Evolutionary conservation across 2,113 vertebrate genomes (phyloP).

Genomic region (Haemorhous mexicanus): DNA sequence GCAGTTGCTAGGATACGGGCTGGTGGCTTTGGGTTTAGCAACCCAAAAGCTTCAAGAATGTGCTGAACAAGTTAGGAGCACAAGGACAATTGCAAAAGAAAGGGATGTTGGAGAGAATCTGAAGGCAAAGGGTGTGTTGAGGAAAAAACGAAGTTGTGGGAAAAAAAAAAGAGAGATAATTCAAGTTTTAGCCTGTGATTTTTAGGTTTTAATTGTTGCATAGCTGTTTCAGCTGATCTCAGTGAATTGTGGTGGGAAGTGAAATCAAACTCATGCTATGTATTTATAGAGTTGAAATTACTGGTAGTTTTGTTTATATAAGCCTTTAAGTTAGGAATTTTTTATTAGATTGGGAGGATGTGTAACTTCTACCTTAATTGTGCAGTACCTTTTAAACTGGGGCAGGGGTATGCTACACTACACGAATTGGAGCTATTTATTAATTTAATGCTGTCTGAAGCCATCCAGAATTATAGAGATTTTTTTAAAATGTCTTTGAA

Average conservation of each 20-base stretch:
- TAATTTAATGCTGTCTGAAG: not conserved
- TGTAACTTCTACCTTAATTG: not conserved
- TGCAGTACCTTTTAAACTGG: not conserved
- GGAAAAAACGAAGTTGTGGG: not conserved
- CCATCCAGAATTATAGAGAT: not conserved
- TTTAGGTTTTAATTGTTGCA: not conserved
- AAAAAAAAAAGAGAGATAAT: not conserved
- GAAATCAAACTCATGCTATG: not conserved
- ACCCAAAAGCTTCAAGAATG: constrained; percentile 33
- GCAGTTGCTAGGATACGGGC: constrained; percentile 50
- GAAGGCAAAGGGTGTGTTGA: not conserved
- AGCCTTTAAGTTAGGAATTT: not conserved
- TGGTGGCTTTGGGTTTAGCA: constrained; percentile 12
- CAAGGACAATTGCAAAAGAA: not conserved
- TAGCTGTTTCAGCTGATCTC: not conserved
- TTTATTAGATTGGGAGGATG: not conserved
- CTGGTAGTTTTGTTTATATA: not conserved
- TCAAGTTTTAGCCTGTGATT: not conserved
- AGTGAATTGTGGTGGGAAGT: not conserved
- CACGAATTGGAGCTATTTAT: not conserved
- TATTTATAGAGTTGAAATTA: not conserved
- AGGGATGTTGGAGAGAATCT: not conserved
- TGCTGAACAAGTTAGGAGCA: constrained; percentile 4
- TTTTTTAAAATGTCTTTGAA: not conserved
- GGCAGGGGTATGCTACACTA: not conserved